A percentile compares a stretch with the other conserved stretches of the same genome.
These are phyloP conservation scores for Rhyacichthys aspro DNA, from an alignment of 2,797 vertebrate genomes.

Conservation along the genomic window DNA sequence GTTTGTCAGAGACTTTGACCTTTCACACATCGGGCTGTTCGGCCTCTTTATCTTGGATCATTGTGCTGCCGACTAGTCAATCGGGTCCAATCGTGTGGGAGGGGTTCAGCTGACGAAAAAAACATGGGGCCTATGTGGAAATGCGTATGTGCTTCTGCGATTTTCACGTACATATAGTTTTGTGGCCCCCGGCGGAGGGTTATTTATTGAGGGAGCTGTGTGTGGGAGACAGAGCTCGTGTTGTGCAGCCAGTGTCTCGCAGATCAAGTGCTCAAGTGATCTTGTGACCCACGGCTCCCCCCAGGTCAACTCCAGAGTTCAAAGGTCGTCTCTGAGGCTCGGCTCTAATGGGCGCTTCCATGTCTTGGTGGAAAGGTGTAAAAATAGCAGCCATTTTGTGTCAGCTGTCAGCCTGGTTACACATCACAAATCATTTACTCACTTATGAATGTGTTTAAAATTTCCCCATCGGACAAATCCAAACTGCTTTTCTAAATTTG, in stretches of 20 bases:
- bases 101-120: constrained; percentile 16
- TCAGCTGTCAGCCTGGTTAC: constrained; percentile 10
- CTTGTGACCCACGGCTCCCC: constrained; percentile 47
- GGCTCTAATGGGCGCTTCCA: constrained; percentile 32
- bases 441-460: too few relatives aligned
- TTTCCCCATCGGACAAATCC: too few relatives aligned
- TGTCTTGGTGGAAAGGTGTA: constrained; percentile 32
- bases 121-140: constrained; percentile 22
- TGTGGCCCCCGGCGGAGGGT: constrained; percentile 49
- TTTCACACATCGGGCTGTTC: constrained; percentile 65
- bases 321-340: constrained; percentile 52
- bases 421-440: not conserved
- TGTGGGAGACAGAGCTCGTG: constrained; percentile 44
- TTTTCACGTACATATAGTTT: constrained; percentile 65
- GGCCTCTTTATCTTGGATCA: constrained; percentile 62
- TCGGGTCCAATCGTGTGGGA: constrained; percentile 38
- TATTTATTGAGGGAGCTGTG: constrained; percentile 50
- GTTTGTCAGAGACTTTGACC: constrained; percentile 66
- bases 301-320: constrained; percentile 48
- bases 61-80: constrained; percentile 62
- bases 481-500: too few relatives aligned
- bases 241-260: constrained; percentile 50
- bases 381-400: constrained; percentile 31
- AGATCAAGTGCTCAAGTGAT: constrained; percentile 61
- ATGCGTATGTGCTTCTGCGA: constrained; percentile 52